These are phyloP conservation scores for Melanotaenia trifasciata DNA, from an alignment of 2,797 vertebrate species.

Conservation along the genomic window DNA sequence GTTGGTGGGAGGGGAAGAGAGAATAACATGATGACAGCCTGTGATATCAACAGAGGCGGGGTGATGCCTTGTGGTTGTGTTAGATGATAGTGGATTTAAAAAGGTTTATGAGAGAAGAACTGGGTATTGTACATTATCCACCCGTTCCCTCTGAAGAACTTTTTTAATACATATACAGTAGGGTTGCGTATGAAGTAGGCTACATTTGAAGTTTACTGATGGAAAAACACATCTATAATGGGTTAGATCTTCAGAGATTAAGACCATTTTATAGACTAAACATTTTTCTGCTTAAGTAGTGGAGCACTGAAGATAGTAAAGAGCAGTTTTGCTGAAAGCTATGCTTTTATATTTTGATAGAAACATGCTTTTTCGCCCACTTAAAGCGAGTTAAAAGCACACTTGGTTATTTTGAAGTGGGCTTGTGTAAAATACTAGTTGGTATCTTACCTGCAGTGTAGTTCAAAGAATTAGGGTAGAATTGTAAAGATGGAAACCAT, in stretches of 20 bases:
- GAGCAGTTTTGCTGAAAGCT: not conserved
- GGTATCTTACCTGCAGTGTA: not conserved
- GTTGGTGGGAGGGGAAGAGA: conserved; percentile 40
- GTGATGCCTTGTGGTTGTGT: conserved; percentile 30
- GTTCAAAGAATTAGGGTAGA: not conserved
- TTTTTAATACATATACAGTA: not conserved
- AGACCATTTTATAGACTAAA: conserved; percentile 3
- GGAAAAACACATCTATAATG: not conserved
- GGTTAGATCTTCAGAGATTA: conserved; percentile 9
- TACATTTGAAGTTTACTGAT: not conserved
- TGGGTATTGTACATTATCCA: conserved; percentile 2
- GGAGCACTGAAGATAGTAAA: conserved; percentile 5
- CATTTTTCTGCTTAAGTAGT: conserved; percentile 1
- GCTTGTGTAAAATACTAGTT: not conserved
- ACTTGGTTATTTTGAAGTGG: not conserved
- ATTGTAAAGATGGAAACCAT: not conserved
- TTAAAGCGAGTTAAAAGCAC: not conserved
- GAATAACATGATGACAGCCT: conserved; percentile 36
- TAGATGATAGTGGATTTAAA: conserved; percentile 40
- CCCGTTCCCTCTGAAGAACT: conserved; percentile 5
- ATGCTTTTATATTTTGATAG: not conserved
- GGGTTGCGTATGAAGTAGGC: conserved; percentile 2
- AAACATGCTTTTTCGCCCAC: not conserved
- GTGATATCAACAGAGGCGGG: conserved; percentile 43
- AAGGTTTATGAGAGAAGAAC: conserved; percentile 27